Conservation (phyloP, 2,888 invertebrate genomes). For the Lepas anatifera region DNA sequence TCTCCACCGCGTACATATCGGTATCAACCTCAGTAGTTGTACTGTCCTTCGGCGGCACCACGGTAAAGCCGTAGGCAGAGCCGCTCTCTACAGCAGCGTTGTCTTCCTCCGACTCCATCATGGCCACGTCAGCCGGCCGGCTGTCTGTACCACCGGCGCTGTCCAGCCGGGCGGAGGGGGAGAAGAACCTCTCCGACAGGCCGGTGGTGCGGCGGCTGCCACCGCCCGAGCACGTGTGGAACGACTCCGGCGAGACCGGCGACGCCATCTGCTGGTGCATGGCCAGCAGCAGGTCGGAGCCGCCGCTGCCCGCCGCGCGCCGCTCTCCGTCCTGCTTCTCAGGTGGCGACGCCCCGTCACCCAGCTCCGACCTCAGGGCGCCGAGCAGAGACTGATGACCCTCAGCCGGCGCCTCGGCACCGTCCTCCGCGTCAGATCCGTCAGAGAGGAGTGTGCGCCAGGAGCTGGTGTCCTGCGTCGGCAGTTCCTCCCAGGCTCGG, state of each 20-base stretch:
- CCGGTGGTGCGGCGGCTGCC: conserved; percentile 16
- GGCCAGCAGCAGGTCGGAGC: conserved; percentile 69
- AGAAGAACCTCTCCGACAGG: conserved; percentile 25
- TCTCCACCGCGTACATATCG: conserved; percentile 7
- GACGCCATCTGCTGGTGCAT: conserved; percentile 51
- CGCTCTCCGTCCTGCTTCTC: conserved; percentile 17
- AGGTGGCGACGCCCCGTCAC: conserved; percentile 22
- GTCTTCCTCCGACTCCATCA: conserved; percentile 12
- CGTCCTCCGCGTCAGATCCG: conserved; percentile 17
- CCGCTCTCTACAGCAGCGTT: neutral
- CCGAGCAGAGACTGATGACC: conserved; percentile 20
- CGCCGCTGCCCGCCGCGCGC: neutral
- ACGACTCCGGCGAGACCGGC: conserved; percentile 27
- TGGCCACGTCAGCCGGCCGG: neutral
- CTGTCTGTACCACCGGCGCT: neutral
- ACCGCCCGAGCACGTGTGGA: conserved; percentile 29
- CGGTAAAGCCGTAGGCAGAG: conserved; percentile 10
- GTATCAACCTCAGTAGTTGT: conserved; percentile 15
- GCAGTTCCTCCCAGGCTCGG: neutral
- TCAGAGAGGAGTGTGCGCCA: conserved; percentile 16
- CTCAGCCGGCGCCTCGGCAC: conserved; percentile 20
- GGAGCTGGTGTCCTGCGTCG: neutral
- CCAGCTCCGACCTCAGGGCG: conserved; percentile 18
- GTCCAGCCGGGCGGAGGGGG: conserved; percentile 36
- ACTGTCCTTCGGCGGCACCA: conserved; percentile 16